Evolutionary conservation across 1,140 invertebrate species (phyloP).

Genomic region (Monomorium pharaonis): DNA sequence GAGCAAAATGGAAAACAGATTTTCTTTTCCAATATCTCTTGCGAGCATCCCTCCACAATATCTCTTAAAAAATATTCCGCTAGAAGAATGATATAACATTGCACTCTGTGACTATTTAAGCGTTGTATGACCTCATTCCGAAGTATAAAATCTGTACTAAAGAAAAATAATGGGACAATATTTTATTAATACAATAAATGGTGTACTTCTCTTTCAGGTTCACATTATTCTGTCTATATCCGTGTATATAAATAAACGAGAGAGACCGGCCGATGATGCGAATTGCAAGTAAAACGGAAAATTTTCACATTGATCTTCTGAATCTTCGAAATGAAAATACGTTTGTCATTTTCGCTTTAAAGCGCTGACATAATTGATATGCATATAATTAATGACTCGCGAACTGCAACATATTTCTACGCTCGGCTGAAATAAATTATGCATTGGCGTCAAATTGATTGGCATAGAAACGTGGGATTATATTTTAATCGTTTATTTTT

Average conservation of each 20-base stretch:
- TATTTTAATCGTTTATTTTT: constrained; percentile 6
- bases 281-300: background rate
- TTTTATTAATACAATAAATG: no score
- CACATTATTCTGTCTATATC: no score
- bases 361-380: constrained; percentile 16
- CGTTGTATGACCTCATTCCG: no score
- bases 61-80: no score
- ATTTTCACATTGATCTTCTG: background rate
- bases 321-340: background rate
- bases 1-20: no score
- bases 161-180: no score
- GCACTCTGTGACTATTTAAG: no score
- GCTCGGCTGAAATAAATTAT: background rate
- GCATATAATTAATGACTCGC: constrained; percentile 13
- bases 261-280: background rate
- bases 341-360: background rate
- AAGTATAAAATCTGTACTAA: no score
- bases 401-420: background rate
- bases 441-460: constrained; percentile 12
- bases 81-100: no score
- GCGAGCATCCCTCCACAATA: no score
- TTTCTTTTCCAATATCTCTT: no score
- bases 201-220: no score
- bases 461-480: background rate
- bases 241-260: background rate